Conservation (phyloP, 1,140 invertebrate species). For the Brachionus angularis region DNA sequence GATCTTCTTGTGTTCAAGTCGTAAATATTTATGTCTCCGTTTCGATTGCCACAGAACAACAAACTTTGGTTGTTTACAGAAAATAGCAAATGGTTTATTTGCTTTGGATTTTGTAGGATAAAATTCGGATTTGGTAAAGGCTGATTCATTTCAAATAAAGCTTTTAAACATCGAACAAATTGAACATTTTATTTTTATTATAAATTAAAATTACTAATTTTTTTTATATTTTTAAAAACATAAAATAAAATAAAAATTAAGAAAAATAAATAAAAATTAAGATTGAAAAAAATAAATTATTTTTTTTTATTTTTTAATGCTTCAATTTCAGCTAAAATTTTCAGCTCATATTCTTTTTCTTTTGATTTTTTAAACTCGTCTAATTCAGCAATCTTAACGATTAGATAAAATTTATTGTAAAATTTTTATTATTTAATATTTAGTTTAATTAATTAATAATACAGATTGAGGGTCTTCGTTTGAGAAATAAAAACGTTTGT, state of each 20-base stretch:
- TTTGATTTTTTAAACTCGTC: constrained; percentile 19
- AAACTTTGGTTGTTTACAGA: not conserved
- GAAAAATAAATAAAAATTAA: not conserved
- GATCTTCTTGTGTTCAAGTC: constrained; percentile 10
- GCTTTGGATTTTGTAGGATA: constrained; percentile 30
- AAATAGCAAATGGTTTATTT: constrained; percentile 23
- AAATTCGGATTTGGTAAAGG: constrained; percentile 4
- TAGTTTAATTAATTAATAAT: not conserved
- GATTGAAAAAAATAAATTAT: not conserved
- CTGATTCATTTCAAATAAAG: not conserved
- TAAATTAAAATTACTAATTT: not conserved
- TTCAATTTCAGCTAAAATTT: constrained; percentile 37
- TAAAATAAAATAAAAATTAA: not conserved
- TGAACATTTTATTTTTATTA: constrained; percentile 3
- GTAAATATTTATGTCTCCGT: constrained; percentile 39
- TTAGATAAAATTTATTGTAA: not conserved
- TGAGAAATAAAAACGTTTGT: constrained; percentile 35
- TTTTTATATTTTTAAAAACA: not conserved
- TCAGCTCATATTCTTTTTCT: constrained; percentile 33
- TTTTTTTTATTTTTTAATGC: constrained; percentile 41
- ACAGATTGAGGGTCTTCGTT: constrained; percentile 37
- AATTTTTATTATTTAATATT: constrained; percentile 14
- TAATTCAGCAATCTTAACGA: constrained; percentile 26
- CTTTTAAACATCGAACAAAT: constrained; percentile 1
- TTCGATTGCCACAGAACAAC: not conserved